phyloP scores from a whole-genome alignment of 2,113 vertebrate genomes.

The Glareola pratincola region DNA sequence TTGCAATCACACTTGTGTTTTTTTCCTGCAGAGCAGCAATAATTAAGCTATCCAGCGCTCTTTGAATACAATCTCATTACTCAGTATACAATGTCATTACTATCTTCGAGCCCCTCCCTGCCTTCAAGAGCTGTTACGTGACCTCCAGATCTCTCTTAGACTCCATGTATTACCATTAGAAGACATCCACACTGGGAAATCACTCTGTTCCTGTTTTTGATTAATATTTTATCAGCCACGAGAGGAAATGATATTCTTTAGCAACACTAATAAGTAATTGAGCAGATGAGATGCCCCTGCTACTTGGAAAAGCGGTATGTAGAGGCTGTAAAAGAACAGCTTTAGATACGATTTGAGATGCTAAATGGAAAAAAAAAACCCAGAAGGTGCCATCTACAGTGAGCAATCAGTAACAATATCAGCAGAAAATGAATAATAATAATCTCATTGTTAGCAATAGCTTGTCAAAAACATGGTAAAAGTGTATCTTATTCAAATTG shows the following conservation, averaged over 20 bases:
- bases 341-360: background rate
- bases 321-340: slow-evolving; percentile 41
- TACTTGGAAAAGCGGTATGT: slow-evolving; percentile 50
- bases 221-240: slow-evolving; percentile 93
- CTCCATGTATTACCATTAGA: slow-evolving; percentile 85
- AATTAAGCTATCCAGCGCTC: background rate
- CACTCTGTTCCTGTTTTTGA: slow-evolving; percentile 91
- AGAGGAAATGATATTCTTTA: slow-evolving; percentile 94
- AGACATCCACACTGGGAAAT: slow-evolving; percentile 88
- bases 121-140: slow-evolving; percentile 82
- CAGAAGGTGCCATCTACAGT: background rate
- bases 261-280: slow-evolving; percentile 90
- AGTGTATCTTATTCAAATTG: background rate
- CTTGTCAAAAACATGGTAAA: background rate
- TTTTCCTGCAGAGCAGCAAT: background rate
- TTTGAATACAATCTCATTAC: slow-evolving; percentile 61
- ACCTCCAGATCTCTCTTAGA: slow-evolving; percentile 84
- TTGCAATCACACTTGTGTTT: background rate
- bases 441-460: background rate
- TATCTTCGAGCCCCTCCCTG: slow-evolving; percentile 75
- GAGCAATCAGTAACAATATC: background rate
- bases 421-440: background rate
- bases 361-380: background rate
- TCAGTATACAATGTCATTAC: slow-evolving; percentile 64
- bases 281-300: slow-evolving; percentile 74